Conservation (phyloP, 2,888 invertebrate species). For the Stegophylla sp. region DNA sequence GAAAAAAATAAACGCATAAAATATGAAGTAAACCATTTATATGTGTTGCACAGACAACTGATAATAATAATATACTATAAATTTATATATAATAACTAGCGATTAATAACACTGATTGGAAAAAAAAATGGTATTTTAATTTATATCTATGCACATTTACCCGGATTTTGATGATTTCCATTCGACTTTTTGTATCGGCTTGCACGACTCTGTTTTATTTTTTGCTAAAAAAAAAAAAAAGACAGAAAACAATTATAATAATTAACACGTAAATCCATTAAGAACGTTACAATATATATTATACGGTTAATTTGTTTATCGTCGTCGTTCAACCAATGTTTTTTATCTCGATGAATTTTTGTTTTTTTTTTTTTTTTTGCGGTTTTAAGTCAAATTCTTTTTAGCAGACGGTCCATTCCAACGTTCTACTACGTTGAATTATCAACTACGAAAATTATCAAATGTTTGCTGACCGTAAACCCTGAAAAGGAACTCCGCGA, state of each 20-base stretch:
- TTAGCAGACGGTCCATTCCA: background rate
- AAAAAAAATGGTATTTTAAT: background rate
- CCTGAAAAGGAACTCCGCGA: background rate
- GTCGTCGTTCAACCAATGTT: background rate
- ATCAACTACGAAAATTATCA: background rate
- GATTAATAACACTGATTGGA: no score
- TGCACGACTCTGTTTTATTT: conserved; percentile 89
- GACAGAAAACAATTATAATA: conserved; percentile 14
- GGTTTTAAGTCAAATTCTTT: background rate
- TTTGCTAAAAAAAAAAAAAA: conserved; percentile 74
- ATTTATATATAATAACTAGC: no score
- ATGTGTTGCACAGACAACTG: no score
- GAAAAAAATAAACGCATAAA: no score
- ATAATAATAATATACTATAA: no score
- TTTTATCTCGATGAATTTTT: no score
- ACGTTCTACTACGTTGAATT: conserved; percentile 1
- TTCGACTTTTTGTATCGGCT: conserved; percentile 93
- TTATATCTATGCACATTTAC: conserved; percentile 67
- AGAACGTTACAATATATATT: no score
- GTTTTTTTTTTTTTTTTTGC: no score
- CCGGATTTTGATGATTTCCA: conserved; percentile 89
- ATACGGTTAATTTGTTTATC: background rate
- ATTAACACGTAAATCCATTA: background rate
- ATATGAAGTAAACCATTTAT: no score
- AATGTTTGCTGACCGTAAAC: conserved; percentile 16